A percentile compares a stretch with the other conserved stretches of the same genome.
phyloP scores from a whole-genome alignment of 2,888 invertebrate species.

The Melinaea marsaeus region DNA sequence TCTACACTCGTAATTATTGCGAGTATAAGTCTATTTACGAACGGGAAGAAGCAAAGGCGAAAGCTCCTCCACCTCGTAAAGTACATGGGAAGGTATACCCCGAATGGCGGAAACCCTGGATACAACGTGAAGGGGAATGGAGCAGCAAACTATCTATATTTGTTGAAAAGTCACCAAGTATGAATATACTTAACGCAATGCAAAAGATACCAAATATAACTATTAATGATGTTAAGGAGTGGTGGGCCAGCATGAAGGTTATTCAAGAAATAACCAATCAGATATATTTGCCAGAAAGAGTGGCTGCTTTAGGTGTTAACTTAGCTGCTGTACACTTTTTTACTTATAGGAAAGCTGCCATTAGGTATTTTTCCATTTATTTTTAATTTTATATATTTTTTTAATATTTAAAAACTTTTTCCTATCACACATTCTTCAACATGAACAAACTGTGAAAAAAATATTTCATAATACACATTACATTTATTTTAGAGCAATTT shows the following conservation, averaged over 20 bases:
- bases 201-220: conserved; percentile 75
- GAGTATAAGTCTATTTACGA: conserved; percentile 61
- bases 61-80: conserved; percentile 46
- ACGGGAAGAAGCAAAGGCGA: conserved; percentile 48
- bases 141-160: conserved; percentile 78
- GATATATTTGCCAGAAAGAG: conserved; percentile 77
- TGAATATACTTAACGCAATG: conserved; percentile 60
- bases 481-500: neutral
- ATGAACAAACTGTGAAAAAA: too few relatives aligned
- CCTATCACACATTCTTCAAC: too few relatives aligned
- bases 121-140: conserved; percentile 78
- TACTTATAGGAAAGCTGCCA: conserved; percentile 83
- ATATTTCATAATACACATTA: neutral
- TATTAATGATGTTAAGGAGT: conserved; percentile 68
- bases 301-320: conserved; percentile 84
- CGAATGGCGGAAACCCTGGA: conserved; percentile 80
- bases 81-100: conserved; percentile 68
- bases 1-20: conserved; percentile 51
- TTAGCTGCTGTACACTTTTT: conserved; percentile 93
- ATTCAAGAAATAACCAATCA: conserved; percentile 78
- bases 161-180: conserved; percentile 59
- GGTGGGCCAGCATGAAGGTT: conserved; percentile 75
- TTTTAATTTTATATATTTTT: conserved; percentile 8
- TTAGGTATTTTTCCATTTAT: conserved; percentile 69
- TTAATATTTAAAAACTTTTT: neutral